Evolutionary conservation across 2,113 vertebrate species (phyloP).

Genomic region (Grammomys dolichurus): DNA sequence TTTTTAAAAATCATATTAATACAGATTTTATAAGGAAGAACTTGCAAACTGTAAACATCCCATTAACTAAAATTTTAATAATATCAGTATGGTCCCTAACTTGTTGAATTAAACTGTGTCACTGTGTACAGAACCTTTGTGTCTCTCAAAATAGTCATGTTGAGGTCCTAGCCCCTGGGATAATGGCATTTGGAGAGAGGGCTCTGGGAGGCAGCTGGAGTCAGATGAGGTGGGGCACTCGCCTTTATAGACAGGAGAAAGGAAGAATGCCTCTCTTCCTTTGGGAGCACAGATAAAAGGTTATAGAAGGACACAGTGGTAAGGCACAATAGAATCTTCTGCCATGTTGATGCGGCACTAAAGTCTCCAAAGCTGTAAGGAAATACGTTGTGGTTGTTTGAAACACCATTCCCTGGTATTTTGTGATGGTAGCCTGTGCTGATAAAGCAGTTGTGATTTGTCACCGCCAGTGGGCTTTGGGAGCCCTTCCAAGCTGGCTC

Average conservation of each 20-base stretch:
- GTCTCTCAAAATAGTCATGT: not conserved
- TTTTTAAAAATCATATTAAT: not conserved
- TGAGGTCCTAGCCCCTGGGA: not conserved
- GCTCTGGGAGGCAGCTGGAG: no score
- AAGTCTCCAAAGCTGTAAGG: no score
- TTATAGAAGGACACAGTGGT: not conserved
- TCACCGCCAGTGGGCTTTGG: not conserved
- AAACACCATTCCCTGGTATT: not conserved
- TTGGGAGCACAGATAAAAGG: not conserved
- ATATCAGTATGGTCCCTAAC: not conserved
- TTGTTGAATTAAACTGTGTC: no score
- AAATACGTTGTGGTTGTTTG: not conserved
- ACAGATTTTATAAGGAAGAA: not conserved
- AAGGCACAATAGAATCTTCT: not conserved
- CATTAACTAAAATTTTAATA: not conserved
- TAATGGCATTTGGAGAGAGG: not conserved
- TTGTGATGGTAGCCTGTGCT: not conserved
- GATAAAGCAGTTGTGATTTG: not conserved
- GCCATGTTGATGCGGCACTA: no score
- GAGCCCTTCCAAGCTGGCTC: not conserved
- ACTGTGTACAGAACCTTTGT: not conserved
- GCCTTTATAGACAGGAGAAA: not conserved
- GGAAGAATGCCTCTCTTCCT: not conserved
- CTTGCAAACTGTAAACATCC: not conserved
- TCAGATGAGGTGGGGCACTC: not conserved